A percentile compares a stretch with the other conserved stretches of the same genome.
These are phyloP conservation scores for Caiman crocodilus DNA, from an alignment of 2,797 vertebrate genomes.

Conservation along the genomic window DNA sequence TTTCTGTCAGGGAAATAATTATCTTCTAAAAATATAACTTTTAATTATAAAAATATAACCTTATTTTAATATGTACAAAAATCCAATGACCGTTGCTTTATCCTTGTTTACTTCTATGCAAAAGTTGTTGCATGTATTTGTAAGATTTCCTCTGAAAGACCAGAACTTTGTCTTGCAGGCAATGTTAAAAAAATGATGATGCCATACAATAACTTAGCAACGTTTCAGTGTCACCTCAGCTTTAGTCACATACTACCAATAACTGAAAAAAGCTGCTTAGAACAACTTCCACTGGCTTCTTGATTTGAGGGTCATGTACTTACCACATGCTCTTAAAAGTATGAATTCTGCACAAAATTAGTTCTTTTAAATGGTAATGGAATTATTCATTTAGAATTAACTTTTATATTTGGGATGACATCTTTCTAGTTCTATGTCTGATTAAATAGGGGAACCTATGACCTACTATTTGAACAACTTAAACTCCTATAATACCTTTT, in stretches of 20 bases:
- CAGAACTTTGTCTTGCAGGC: background rate
- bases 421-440: conserved; percentile 12
- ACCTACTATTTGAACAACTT: conserved; percentile 8
- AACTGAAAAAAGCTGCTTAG: conserved; percentile 1
- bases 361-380: conserved; percentile 36
- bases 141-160: background rate
- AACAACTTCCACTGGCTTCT: conserved; percentile 15
- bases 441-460: conserved; percentile 10
- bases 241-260: background rate
- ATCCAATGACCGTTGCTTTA: background rate
- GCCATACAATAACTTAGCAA: background rate
- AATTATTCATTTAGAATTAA: conserved; percentile 52
- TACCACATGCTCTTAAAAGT: background rate
- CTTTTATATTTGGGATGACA: conserved; percentile 45
- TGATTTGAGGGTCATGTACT: background rate
- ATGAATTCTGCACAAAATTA: conserved; percentile 31
- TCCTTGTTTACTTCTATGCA: background rate
- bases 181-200: background rate
- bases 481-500: conserved; percentile 43
- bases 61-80: conserved; percentile 16
- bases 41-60: too few relatives aligned
- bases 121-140: background rate
- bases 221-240: background rate
- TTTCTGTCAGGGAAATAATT: conserved; percentile 15
- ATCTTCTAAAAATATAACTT: background rate